Evolutionary conservation across 2,888 invertebrate species (phyloP), one percentile per base, ranked within the genome.

Genomic region (Oscheius myriophilus): DNA sequence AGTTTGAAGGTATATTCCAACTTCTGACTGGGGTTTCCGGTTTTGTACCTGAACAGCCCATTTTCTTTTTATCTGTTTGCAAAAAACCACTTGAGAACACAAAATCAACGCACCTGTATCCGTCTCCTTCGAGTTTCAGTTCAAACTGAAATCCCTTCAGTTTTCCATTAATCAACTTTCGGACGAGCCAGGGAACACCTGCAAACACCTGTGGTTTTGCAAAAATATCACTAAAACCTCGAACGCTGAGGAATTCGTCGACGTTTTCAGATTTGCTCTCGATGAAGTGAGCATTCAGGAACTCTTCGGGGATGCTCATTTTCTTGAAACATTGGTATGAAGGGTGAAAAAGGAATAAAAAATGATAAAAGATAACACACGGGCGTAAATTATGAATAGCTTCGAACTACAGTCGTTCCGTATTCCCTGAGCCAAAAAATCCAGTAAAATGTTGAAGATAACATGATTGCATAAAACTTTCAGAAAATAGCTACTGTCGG

Each of bases 141-240:
- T 55, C 55, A 43, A 65, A 65, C 21, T 65, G 65, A 23, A 46
- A 45, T n/a, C 51, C 51, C 23, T 65, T 65, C 45, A 65, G 45
- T 25, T 65, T 65, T 33, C 65, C 54, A 23, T 23, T 33, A 18
- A 65, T 65, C 18, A 65, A 18, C 42, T 65, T 65, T 14, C 65
- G 3, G n/a, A 65, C 45, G 2, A 65, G 55, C 65, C 65, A 65
- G 11, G 65, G 55, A 54, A 65, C 65, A 3, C 65, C 65, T 65
- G 39, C 43, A 65, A 65, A 43, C 25, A 42, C 21, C 18, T 3
- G 46, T 6, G 33, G 33, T 33, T 3, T 6, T 26, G 33, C 18
- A 43, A 11, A 25, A 26, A 7, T 12, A 16, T 21, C 4, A 21
- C 7, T 33, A 7, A 45, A 9, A 65, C 65, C 65, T 65, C 65